These are phyloP conservation scores for Thunnus maccoyii DNA, from an alignment of 2,113 vertebrate species.

Conservation along the genomic window DNA sequence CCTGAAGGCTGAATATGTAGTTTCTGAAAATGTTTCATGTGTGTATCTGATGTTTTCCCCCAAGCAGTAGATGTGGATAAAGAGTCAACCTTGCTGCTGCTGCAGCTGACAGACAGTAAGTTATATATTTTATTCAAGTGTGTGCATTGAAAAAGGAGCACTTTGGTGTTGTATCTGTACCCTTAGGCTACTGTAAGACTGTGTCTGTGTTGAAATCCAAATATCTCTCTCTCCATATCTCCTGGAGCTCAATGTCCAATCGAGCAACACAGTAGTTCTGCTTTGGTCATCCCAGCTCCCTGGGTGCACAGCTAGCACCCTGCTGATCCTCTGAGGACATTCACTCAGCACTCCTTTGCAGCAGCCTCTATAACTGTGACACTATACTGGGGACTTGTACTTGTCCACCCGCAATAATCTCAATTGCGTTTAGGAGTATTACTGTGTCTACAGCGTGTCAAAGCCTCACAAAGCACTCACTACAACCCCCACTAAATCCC, in stretches of 20 bases:
- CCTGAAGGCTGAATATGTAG: background rate
- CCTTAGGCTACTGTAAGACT: background rate
- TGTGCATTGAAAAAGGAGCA: background rate
- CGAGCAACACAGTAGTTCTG: background rate
- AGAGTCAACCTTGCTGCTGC: background rate
- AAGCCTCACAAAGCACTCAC: no score
- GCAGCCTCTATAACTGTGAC: background rate
- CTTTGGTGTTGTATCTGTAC: background rate
- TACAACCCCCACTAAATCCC: no score
- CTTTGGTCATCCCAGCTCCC: constrained; percentile 1
- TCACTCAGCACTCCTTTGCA: background rate
- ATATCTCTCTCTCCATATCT: background rate
- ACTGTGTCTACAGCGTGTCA: no score
- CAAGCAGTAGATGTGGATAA: background rate
- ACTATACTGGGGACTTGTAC: background rate
- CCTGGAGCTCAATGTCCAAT: background rate
- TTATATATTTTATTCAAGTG: background rate
- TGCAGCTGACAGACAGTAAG: background rate
- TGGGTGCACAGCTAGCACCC: background rate
- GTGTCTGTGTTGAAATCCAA: background rate
- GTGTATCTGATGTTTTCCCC: background rate
- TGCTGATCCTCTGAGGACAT: background rate
- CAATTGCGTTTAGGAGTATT: no score
- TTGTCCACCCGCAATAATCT: background rate
- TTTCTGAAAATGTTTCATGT: background rate